Percentiles rank a stretch among this genome's conserved stretches.
phyloP scores from a whole-genome alignment of 2,113 vertebrate species.

The Ageneiosus marmoratus region DNA sequence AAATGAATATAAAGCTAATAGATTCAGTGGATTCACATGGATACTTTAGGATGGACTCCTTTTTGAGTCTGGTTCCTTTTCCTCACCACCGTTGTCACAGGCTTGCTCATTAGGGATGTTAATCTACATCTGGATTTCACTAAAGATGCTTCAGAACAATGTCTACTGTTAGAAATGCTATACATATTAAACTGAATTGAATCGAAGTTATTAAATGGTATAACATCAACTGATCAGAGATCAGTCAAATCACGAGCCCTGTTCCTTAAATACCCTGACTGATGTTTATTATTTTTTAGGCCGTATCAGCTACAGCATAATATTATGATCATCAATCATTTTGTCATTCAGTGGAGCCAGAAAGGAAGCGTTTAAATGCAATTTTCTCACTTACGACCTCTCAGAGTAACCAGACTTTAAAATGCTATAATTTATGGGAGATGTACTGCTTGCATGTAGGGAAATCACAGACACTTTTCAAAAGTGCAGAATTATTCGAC shows the following conservation, averaged over 20 bases:
- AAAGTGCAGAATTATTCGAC: slow-evolving; percentile 5
- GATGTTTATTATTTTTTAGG: background rate
- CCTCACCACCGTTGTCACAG: background rate
- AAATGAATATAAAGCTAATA: background rate
- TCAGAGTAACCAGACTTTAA: background rate
- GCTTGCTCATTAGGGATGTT: background rate
- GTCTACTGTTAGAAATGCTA: background rate
- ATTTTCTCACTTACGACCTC: background rate
- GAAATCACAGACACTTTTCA: slow-evolving; percentile 8
- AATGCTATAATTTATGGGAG: background rate
- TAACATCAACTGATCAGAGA: background rate
- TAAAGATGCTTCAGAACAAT: background rate
- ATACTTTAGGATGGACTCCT: background rate
- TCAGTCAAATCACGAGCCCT: background rate
- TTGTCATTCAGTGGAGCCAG: background rate
- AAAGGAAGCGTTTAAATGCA: background rate
- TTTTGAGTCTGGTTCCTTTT: background rate
- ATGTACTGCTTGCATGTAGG: background rate
- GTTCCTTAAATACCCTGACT: background rate
- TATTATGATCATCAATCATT: too few species aligned
- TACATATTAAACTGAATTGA: background rate
- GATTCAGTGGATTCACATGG: background rate
- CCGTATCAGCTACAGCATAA: background rate
- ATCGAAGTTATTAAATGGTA: background rate
- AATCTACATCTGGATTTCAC: background rate